These are phyloP conservation scores for Ariopsis seemanni DNA, from an alignment of 2,113 vertebrate species.

Conservation along the genomic window DNA sequence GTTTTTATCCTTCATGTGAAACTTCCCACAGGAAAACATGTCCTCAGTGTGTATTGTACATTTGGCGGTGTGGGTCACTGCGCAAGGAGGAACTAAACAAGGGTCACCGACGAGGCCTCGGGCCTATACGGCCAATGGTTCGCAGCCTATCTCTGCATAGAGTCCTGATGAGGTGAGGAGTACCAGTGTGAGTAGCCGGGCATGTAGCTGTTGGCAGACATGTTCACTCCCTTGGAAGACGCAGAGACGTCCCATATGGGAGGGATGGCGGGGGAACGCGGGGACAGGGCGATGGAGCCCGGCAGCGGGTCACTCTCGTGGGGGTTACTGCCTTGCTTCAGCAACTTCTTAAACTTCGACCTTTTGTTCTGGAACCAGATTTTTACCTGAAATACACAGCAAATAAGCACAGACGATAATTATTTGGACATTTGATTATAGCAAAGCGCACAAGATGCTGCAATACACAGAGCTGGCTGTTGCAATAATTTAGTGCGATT, in stretches of 20 bases:
- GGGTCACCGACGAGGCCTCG: constrained; percentile 59
- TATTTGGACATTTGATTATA: background rate
- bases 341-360: constrained; percentile 98
- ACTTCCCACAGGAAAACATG: constrained; percentile 27
- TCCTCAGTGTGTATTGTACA: constrained; percentile 46
- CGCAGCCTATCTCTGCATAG: constrained; percentile 92
- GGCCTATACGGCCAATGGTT: constrained; percentile 47
- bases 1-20: constrained; percentile 52
- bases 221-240: constrained; percentile 95
- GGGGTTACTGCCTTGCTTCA: constrained; percentile 94
- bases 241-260: constrained; percentile 98
- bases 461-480: background rate
- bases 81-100: constrained; percentile 63
- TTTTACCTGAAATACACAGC: constrained; percentile 82
- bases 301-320: constrained; percentile 91
- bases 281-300: constrained; percentile 89
- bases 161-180: constrained; percentile 97
- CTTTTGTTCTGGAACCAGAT: constrained; percentile 99
- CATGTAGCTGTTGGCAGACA: constrained; percentile 99
- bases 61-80: constrained; percentile 60
- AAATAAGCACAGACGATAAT: background rate
- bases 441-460: background rate
- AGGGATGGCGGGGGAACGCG: constrained; percentile 93
- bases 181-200: constrained; percentile 98
- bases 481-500: background rate